Base-by-base conservation (phyloP, 2,888 invertebrate genomes). In the Leucoptera coffeella region DNA sequence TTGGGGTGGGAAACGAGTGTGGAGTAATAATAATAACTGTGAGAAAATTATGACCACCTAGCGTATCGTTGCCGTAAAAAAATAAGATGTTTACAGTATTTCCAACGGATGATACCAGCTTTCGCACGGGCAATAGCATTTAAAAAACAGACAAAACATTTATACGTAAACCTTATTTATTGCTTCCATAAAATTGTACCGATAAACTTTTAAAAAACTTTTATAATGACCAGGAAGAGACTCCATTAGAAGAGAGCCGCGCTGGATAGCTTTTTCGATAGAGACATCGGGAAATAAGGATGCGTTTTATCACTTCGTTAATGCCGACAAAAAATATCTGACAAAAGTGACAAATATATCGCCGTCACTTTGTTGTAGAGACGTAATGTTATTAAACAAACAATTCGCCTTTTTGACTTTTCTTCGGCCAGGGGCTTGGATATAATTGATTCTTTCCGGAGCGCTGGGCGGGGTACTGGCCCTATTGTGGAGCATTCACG, bases 371-470 rank as follows among this genome's bases (percentile, higher is more conserved):
- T 55, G 55, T 56, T 47, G 49, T 38, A 53, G 50, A 50, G 40
- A 41, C 50, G 50, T 52, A 60, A 65, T 65, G 64, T 69, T 69
- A 62, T 65, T 67, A 67, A 65, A 69, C 67, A 69, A 69, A 69
- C 67, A 65, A 59, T 61, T 65, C 62, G 64, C 65, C 65, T 57
- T 65, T 61, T 62, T 51, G 55, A 48, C 47, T 45, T 55, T 55
- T 58, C 57, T 54, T 57, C 54, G 56, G 46, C 45, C 46, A 49
- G 48, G 50, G 45, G 47, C 54, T 47, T 41, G 46, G 47, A 49
- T 56, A 60, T 67, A 67, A 69, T 67, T 67, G 69, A 67, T 67
- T 69, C 57, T 64, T 65, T 67, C 67, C 69, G 67, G 67, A 14
- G 29, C 10, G 23, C 12, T 19, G 35, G 64, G 62, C 60, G 64